Evolutionary conservation across 2,797 vertebrate species (phyloP).

Genomic region (Silurus lanzhouensis): DNA sequence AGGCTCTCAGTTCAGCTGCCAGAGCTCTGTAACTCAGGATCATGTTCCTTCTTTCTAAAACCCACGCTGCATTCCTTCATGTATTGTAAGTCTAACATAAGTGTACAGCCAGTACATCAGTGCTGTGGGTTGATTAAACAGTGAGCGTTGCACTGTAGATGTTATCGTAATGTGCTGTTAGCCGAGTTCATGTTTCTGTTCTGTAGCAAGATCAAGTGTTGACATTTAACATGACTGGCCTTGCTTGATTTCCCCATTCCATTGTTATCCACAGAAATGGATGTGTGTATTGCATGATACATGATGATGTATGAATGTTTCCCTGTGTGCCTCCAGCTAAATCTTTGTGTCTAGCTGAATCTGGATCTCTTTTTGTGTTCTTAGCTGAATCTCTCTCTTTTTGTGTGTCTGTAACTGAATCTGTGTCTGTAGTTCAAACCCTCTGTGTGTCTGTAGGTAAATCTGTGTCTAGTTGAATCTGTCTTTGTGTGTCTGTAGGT

Average conservation of each 20-base stretch:
- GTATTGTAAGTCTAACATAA: constrained; percentile 11
- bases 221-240: background rate
- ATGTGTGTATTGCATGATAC: background rate
- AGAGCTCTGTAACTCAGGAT: constrained; percentile 19
- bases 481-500: background rate
- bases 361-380: too few relatives aligned
- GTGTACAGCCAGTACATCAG: background rate
- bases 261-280: background rate
- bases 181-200: background rate
- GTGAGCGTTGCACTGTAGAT: background rate
- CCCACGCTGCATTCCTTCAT: constrained; percentile 41
- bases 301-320: background rate
- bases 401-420: too few relatives aligned
- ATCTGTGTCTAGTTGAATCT: background rate
- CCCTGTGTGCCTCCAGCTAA: background rate
- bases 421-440: too few relatives aligned
- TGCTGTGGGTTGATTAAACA: constrained; percentile 12
- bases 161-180: background rate
- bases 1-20: background rate
- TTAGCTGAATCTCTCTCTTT: too few relatives aligned
- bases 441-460: constrained; percentile 1
- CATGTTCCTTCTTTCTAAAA: constrained; percentile 1
- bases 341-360: background rate
- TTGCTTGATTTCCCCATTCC: constrained; percentile 7
- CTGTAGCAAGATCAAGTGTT: background rate